Conservation (phyloP, 2,113 vertebrate species). For the Sterrhoptilus dennistouni region DNA sequence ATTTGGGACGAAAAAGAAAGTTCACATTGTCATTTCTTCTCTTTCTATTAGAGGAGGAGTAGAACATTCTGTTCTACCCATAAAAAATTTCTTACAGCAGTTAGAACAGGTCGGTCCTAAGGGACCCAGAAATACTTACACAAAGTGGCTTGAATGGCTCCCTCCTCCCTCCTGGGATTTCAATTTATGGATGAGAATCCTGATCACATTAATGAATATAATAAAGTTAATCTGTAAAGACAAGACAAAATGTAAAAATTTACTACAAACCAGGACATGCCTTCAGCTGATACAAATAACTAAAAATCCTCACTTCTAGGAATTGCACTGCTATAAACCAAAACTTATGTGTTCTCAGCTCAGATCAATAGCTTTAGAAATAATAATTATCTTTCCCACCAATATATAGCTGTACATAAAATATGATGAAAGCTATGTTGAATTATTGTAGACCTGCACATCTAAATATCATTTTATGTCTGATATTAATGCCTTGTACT, state of each 20-base stretch:
- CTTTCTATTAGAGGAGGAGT: neutral
- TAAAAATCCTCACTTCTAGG: neutral
- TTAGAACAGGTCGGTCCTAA: neutral
- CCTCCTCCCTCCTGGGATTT: slow-evolving; percentile 57
- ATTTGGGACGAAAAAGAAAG: neutral
- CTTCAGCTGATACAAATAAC: neutral
- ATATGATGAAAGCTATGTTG: neutral
- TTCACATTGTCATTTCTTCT: neutral
- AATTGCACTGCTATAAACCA: neutral
- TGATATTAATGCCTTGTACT: neutral
- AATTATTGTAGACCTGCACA: neutral
- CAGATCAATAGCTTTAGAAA: neutral
- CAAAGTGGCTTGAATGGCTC: slow-evolving; percentile 57
- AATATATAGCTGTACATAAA: neutral
- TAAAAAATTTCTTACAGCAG: neutral
- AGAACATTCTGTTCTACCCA: neutral
- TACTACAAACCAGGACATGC: neutral
- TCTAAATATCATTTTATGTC: fast-evolving
- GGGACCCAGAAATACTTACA: slow-evolving; percentile 55
- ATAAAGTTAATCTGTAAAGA: slow-evolving; percentile 72
- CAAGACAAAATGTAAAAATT: neutral
- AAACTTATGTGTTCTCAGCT: neutral
- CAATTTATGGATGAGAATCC: slow-evolving; percentile 75
- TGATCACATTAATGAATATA: slow-evolving; percentile 80
- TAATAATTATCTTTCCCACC: neutral